A percentile compares a stretch with the other conserved stretches of the same genome.
Conservation (phyloP, 2,797 vertebrate genomes). For the Gymnocypris eckloni region DNA sequence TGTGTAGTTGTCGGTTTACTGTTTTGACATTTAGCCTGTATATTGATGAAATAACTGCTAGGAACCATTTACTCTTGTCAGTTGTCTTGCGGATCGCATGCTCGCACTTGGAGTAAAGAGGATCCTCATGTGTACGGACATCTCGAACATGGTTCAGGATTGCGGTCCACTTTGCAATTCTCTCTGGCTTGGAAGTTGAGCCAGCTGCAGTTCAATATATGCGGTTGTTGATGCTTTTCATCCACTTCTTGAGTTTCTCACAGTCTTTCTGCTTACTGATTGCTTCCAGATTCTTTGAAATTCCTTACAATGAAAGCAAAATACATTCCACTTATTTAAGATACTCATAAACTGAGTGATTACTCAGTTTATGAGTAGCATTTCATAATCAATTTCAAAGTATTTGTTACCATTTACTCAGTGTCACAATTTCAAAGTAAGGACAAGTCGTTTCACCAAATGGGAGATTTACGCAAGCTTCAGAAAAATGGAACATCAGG, state of each 20-base stretch:
- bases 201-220: constrained; percentile 33
- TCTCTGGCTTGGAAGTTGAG: neutral
- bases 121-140: constrained; percentile 19
- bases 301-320: constrained; percentile 4
- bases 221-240: constrained; percentile 10
- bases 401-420: too few species aligned
- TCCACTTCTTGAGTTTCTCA: constrained; percentile 19
- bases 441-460: neutral
- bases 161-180: constrained; percentile 32
- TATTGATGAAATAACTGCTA: neutral
- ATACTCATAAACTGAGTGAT: neutral
- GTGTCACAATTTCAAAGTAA: neutral
- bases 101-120: constrained; percentile 6
- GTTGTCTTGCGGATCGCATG: constrained; percentile 8
- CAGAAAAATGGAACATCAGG: neutral
- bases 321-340: constrained; percentile 6
- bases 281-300: constrained; percentile 37
- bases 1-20: too few species aligned
- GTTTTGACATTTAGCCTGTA: neutral
- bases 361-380: neutral
- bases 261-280: constrained; percentile 30
- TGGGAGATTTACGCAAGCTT: too few species aligned
- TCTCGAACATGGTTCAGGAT: constrained; percentile 27
- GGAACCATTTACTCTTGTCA: neutral
- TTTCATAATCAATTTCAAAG: too few species aligned